Conservation (phyloP, 2,113 vertebrate genomes). For the Prionailurus viverrinus region DNA sequence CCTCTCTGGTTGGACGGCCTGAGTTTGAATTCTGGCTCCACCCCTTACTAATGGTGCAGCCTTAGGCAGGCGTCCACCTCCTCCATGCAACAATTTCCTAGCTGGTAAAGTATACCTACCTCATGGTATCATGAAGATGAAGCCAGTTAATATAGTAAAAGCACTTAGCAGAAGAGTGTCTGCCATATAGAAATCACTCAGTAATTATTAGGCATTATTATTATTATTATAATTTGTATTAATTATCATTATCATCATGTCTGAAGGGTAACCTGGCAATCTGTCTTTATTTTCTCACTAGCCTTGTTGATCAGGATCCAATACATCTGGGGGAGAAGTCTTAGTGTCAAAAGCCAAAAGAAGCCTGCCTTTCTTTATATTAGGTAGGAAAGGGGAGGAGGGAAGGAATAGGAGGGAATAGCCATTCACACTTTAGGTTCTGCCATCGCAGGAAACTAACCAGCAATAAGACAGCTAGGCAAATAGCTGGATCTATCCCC, state of each 20-base stretch:
- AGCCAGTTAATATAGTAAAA: neutral
- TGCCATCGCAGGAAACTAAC: accelerated
- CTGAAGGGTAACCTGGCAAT: neutral
- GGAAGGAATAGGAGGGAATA: neutral
- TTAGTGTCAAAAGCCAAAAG: neutral
- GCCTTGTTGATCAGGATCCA: neutral
- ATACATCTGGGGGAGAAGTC: neutral
- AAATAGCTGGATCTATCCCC: neutral
- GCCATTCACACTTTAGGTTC: neutral
- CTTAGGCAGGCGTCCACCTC: neutral
- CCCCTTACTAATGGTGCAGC: neutral
- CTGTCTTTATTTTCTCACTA: neutral
- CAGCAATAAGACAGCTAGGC: neutral
- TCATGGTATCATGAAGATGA: neutral
- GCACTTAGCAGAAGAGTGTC: neutral
- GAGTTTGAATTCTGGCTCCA: neutral
- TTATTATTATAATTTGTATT: neutral
- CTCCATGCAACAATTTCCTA: neutral
- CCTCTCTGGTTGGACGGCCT: neutral
- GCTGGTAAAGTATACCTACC: neutral
- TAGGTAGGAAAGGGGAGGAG: too few relatives aligned
- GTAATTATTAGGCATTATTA: neutral
- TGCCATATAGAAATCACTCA: neutral
- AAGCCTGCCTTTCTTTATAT: neutral
- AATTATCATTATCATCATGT: neutral